phyloP scores from a whole-genome alignment of 2,888 invertebrate species.

The Stegophylla sp. region DNA sequence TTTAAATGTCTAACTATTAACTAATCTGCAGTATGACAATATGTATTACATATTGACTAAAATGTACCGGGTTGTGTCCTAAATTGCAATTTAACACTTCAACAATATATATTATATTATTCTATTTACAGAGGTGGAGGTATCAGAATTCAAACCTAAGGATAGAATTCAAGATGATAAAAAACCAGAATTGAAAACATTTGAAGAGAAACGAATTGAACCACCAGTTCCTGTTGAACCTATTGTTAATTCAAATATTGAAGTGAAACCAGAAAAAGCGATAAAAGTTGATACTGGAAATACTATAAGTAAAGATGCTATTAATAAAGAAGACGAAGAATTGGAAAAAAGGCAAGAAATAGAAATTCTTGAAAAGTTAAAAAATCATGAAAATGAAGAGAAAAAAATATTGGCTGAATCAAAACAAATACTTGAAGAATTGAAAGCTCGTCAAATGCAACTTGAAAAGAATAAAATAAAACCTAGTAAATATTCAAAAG shows the following conservation, averaged over 20 bases:
- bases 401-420: conserved; percentile 74
- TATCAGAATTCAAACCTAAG: conserved; percentile 6
- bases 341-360: conserved; percentile 50
- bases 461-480: conserved; percentile 47
- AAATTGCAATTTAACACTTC: no score
- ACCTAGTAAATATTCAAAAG: conserved; percentile 23
- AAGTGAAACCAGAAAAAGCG: conserved; percentile 62
- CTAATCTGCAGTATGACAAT: no score
- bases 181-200: conserved; percentile 3
- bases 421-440: conserved; percentile 68
- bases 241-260: conserved; percentile 65
- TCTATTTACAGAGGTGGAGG: conserved; percentile 5
- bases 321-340: conserved; percentile 63
- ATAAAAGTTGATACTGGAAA: conserved; percentile 57
- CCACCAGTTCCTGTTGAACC: conserved; percentile 58
- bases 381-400: conserved; percentile 75
- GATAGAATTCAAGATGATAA: background rate
- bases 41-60: no score
- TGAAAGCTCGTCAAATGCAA: conserved; percentile 54
- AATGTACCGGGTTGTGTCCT: no score
- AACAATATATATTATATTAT: background rate
- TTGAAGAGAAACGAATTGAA: conserved; percentile 58
- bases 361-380: conserved; percentile 69
- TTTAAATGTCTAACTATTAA: no score
- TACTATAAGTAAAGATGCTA: conserved; percentile 63